These are phyloP conservation scores for Acromyrmex echinatior DNA, from an alignment of 1,140 invertebrate species.

Conservation along the genomic window DNA sequence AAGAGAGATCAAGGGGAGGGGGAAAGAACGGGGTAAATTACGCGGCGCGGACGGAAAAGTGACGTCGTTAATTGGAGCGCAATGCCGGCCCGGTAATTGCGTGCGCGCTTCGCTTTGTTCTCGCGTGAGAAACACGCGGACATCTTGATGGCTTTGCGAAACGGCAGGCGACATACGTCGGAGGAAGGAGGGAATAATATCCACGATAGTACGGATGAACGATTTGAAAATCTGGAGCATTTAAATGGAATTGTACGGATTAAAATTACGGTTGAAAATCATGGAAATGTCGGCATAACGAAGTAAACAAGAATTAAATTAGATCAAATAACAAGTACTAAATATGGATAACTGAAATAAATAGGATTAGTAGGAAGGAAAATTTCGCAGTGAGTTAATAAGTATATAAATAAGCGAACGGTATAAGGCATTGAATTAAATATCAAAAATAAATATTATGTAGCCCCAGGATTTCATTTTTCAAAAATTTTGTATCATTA, in stretches of 20 bases:
- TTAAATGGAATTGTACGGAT: neutral
- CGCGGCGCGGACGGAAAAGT: constrained; percentile 49
- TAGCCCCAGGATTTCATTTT: neutral
- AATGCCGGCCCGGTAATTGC: constrained; percentile 45
- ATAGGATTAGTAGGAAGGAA: neutral
- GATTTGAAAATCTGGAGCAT: neutral
- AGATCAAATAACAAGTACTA: neutral
- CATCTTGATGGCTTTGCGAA: constrained; percentile 14
- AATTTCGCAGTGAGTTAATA: neutral
- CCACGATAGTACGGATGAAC: neutral
- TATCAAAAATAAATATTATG: neutral
- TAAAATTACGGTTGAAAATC: neutral
- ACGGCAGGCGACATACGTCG: neutral
- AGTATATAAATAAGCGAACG: neutral
- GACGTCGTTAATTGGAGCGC: constrained; percentile 58
- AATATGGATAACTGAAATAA: neutral
- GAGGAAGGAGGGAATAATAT: neutral
- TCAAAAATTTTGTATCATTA: neutral
- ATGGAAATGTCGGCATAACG: neutral
- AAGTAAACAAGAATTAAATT: constrained; percentile 22
- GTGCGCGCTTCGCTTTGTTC: constrained; percentile 28
- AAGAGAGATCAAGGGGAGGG: too few relatives aligned
- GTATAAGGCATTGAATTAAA: neutral
- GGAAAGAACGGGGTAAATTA: constrained; percentile 17
- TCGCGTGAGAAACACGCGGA: constrained; percentile 48